phyloP scores from a whole-genome alignment of 2,797 vertebrate genomes.

The Xerus rutilus region DNA sequence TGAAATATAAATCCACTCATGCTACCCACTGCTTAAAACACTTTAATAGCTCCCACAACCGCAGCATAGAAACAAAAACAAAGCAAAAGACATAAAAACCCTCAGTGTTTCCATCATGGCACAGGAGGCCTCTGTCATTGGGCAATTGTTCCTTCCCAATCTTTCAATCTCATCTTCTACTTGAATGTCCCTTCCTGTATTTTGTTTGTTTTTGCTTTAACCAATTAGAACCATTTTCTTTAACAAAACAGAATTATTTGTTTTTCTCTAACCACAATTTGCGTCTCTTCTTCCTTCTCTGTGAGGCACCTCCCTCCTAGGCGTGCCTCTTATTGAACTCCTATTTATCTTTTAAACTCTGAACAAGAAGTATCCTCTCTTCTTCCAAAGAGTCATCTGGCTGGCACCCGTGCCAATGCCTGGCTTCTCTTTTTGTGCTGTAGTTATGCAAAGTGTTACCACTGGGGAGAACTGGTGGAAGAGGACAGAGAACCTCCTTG shows the following conservation, averaged over 20 bases:
- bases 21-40: neutral
- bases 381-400: neutral
- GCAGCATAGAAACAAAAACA: neutral
- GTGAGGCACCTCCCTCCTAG: neutral
- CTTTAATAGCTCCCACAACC: neutral
- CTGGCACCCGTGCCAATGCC: neutral
- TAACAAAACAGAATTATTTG: neutral
- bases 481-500: neutral
- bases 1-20: neutral
- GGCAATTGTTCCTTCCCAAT: too few relatives aligned
- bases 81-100: neutral
- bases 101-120: neutral
- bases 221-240: neutral
- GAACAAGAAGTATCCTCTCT: neutral
- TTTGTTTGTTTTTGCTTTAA: neutral
- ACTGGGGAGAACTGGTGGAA: neutral
- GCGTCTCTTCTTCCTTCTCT: neutral
- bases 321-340: neutral
- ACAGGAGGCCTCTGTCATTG: neutral
- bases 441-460: neutral
- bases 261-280: neutral
- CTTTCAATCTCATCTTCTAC: neutral
- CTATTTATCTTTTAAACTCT: neutral
- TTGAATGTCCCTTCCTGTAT: neutral
- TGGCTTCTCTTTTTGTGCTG: neutral